Conservation (phyloP, 35 echinoderm and acorn worm species). For the Strongylocentrotus purpuratus region DNA sequence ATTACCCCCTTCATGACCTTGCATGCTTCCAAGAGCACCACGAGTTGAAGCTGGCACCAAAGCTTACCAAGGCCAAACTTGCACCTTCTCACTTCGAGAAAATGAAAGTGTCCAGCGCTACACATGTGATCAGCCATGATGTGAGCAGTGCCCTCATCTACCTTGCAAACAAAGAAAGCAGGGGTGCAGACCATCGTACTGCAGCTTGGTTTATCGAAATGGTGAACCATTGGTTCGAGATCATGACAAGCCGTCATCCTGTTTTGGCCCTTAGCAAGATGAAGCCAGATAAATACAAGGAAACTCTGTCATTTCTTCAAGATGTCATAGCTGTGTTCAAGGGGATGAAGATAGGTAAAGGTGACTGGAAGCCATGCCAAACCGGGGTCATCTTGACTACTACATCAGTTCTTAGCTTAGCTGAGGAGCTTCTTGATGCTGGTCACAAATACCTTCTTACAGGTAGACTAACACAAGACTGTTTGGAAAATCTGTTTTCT, state of each 20-base stretch:
- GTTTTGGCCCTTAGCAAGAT: constrained; percentile 48
- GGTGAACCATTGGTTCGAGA: constrained; percentile 58
- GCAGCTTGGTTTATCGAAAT: constrained; percentile 59
- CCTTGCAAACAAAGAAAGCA: constrained; percentile 40
- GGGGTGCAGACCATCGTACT: constrained; percentile 17
- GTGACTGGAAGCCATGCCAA: constrained; percentile 70
- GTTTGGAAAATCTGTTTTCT: constrained; percentile 71
- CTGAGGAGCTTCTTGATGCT: constrained; percentile 55
- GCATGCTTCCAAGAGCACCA: constrained; percentile 47
- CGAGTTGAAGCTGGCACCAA: constrained; percentile 55
- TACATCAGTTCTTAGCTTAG: constrained; percentile 48
- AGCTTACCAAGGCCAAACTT: constrained; percentile 28
- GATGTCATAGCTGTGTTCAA: constrained; percentile 60
- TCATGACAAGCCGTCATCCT: constrained; percentile 57
- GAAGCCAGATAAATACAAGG: constrained; percentile 56
- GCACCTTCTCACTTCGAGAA: constrained; percentile 54
- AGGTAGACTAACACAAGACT: constrained; percentile 63
- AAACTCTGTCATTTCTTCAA: constrained; percentile 53
- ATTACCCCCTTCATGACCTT: constrained; percentile 59
- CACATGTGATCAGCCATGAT: constrained; percentile 45
- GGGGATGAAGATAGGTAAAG: constrained; percentile 48
- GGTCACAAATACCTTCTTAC: constrained; percentile 70
- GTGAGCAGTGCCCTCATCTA: constrained; percentile 43
- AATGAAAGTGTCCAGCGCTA: constrained; percentile 53
- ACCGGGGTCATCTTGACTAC: constrained; percentile 56